phyloP scores from a whole-genome alignment of 37 sponge, comb jelly and placozoan genomes.

The Agelas oroides region DNA sequence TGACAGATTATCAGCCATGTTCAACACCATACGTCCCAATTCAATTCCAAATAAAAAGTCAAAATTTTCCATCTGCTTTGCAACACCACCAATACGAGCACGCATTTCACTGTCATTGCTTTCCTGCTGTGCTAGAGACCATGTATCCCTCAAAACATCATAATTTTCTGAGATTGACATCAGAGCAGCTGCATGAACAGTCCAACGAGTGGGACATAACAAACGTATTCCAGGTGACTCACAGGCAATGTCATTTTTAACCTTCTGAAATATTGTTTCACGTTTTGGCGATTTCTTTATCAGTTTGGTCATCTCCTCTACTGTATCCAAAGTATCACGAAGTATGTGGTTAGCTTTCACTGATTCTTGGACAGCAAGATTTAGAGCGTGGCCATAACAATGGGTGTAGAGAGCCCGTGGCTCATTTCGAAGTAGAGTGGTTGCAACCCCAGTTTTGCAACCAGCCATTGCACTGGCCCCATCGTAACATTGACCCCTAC shows the following conservation, averaged over 20 bases:
- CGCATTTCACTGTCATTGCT: slow-evolving; percentile 50
- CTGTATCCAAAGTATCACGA: slow-evolving; percentile 49
- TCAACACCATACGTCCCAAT: slow-evolving; percentile 9
- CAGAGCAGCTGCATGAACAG: slow-evolving; percentile 51
- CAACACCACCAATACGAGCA: slow-evolving; percentile 58
- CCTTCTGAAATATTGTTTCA: slow-evolving; percentile 49
- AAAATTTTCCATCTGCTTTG: slow-evolving; percentile 55
- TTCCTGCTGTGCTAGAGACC: slow-evolving; percentile 18
- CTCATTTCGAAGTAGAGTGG: slow-evolving; percentile 3
- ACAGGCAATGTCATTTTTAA: slow-evolving; percentile 40
- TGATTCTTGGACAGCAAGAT: slow-evolving; percentile 52
- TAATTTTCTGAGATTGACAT: slow-evolving; percentile 50
- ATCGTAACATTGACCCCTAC: slow-evolving; percentile 65
- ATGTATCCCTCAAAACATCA: slow-evolving; percentile 29
- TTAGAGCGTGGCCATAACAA: slow-evolving; percentile 67
- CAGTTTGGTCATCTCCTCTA: slow-evolving; percentile 61
- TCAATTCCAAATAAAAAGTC: slow-evolving; percentile 58
- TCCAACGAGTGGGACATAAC: slow-evolving; percentile 66
- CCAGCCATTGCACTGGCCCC: slow-evolving; percentile 58
- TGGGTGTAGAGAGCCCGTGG: slow-evolving; percentile 57
- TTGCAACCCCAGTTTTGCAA: slow-evolving; percentile 54
- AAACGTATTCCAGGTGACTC: slow-evolving; percentile 53
- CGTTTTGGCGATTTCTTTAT: slow-evolving; percentile 73
- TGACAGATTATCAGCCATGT: slow-evolving; percentile 1
- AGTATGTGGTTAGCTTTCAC: slow-evolving; percentile 43